Base-by-base conservation (phyloP, 2,888 invertebrate genomes). In the Drepana falcataria region DNA sequence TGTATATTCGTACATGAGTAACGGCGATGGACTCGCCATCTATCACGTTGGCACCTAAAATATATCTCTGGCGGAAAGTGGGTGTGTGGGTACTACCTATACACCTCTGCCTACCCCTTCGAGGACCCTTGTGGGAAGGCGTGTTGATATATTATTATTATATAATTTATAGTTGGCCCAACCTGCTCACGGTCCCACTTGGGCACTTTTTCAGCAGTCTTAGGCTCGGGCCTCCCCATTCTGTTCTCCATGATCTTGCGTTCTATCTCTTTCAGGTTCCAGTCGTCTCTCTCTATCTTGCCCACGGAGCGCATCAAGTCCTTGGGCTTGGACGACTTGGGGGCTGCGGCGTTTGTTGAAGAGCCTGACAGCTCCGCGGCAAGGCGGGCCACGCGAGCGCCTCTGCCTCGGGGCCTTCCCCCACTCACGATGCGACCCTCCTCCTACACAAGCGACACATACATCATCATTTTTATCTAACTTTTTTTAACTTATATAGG, bases 201-300 rank as follows among this genome's bases (percentile, higher is more conserved):
- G 6, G 97, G 97, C 53, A 97, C 97, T 77, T 94, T 95, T 71
- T 96, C 95, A 55, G 94, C 94, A 4, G 92, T 89, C 64, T 80
- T 89, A 49, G 92, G 92, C 56, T 91, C 90, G 6, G 93, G 92
- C 69, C 94, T 91, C 41, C 94, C 94, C 76, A 94, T 89, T 72
- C 94, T 93, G 73, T 94, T 96, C 77, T 96, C 95, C 70, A 94
- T 92, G 41, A 97, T 97, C 85, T 97, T 97, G 78, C 96, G 95
- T 76, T 98, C 97, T 40, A 98, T 96, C 81, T 96, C 95, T 66
- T 95, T 95, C 44, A 97, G 95, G 83, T 97, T 97, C 97, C 97
- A 97, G 82, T 98, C 97, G 56, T 94, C 95, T 58, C 95, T 94
- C 77, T 97, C 97, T 63, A 97, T 96, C 87, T 96, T 96, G 53